These are phyloP conservation scores for Chydorus sphaericus DNA, from an alignment of 2,888 invertebrate species.

Conservation along the genomic window DNA sequence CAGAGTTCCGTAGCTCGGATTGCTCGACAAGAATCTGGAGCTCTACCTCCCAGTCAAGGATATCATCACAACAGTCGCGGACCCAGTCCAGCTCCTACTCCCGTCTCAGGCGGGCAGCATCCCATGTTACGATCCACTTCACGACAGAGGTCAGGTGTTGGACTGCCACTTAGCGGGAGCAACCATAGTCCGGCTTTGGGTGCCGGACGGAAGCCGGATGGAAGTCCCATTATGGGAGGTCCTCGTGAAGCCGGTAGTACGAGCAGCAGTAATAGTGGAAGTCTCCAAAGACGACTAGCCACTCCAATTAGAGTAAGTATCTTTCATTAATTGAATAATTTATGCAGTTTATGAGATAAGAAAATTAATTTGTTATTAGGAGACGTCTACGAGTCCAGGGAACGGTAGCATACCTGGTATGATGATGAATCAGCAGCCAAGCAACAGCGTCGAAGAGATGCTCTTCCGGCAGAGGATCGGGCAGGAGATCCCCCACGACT, in stretches of 20 bases:
- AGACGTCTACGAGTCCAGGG: constrained; percentile 9
- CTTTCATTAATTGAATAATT: no score
- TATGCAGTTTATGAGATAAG: no score
- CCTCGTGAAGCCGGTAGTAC: no score
- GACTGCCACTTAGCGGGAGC: no score
- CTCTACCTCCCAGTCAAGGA: no score
- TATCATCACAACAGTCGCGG: constrained; percentile 7
- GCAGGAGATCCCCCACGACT: constrained; percentile 65
- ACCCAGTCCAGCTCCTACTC: constrained; percentile 26
- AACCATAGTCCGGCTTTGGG: no score
- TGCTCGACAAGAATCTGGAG: constrained; percentile 48
- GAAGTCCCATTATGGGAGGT: no score
- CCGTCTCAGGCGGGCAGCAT: no score
- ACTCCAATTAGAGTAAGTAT: neutral
- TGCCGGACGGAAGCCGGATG: no score
- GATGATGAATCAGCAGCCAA: constrained; percentile 25
- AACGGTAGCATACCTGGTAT: constrained; percentile 12
- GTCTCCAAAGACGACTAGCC: constrained; percentile 2
- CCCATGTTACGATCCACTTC: constrained; percentile 17
- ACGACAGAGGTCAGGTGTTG: constrained; percentile 21
- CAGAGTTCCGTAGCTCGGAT: constrained; percentile 35
- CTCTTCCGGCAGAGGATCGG: constrained; percentile 66
- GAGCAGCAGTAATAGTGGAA: neutral
- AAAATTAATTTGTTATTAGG: neutral
- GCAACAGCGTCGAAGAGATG: constrained; percentile 60